Base-by-base conservation (phyloP, 92 coral and sea anemone genomes). In the Zoanthus gigantus region DNA sequence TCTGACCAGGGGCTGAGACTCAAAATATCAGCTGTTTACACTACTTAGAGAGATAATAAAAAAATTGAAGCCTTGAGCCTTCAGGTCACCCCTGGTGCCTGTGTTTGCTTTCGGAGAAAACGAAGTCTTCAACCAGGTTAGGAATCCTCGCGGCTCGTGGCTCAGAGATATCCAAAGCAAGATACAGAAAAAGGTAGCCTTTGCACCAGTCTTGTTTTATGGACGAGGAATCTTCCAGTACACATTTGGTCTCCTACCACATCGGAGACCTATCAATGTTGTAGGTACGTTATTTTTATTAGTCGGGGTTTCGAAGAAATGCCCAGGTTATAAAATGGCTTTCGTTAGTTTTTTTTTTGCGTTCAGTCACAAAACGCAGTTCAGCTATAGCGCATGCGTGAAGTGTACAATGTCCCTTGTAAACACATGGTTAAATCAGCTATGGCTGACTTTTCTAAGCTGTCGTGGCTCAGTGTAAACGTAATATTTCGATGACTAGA, bases 31-130 rank as follows among this genome's bases (percentile, higher is more conserved):
- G 31, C 14, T 45, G 0, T 68, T 11, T 9, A 4, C 5, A 54
- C 16, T 2, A 15, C 44, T 65, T 18, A 5, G 2, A 30, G 13
- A 34, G 46, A 9, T 54, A 37, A 11, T 7, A 15, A 68, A 7
- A 31, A 15, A 31, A 44, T 29, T 13, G 63, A 47, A 37, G 7
- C n/a, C 56, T 61, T 18, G 18, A 65, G 6, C 76, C 60, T 74
- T 8, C 86, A 97, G 99, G 37, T 93, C 99, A 2, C 93, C 99
- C 42, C 95, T 97, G 10, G 98, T 95, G 31, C 99, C 99, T 14
- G 95, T 92, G 42, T 97, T 92, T 87, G 98, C 98, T 8, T 97
- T 96, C 88, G 99, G 99, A 11, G 99, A 97, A 77, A 97, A 95
- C 87, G 98, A 97, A 60, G 90, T 97, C 17, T 97, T 97, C 87